Percentiles rank a stretch among this genome's conserved stretches.
Evolutionary conservation across 2,113 vertebrate genomes (phyloP).

Genomic region (Procapra przewalskii): DNA sequence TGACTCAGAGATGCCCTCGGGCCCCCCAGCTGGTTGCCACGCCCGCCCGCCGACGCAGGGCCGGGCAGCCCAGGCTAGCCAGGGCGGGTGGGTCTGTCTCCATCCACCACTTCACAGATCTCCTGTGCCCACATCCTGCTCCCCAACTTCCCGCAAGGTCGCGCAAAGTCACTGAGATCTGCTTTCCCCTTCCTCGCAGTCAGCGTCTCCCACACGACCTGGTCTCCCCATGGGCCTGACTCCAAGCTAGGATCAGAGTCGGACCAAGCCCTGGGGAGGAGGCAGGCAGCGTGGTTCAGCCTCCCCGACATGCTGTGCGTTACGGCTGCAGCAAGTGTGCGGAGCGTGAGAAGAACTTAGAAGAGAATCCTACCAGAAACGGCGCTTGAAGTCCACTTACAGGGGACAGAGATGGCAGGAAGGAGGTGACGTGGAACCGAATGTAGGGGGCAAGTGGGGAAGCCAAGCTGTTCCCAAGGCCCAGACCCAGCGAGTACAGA

Average conservation of each 20-base stretch:
- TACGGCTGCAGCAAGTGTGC: neutral
- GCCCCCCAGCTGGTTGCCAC: neutral
- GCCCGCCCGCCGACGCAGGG: accelerated
- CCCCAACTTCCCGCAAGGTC: no score
- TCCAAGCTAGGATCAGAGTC: neutral
- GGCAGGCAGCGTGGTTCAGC: neutral
- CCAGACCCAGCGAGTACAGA: neutral
- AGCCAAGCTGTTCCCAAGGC: neutral
- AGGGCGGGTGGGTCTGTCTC: neutral
- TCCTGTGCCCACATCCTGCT: neutral
- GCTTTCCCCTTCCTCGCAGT: neutral
- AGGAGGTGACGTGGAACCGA: neutral
- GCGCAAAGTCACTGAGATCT: neutral
- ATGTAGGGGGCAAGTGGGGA: neutral
- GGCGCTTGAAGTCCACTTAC: neutral
- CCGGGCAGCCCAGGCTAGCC: accelerated
- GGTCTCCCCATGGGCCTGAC: neutral
- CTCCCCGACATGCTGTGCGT: neutral
- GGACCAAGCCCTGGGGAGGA: neutral
- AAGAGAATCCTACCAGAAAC: neutral
- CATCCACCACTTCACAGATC: accelerated
- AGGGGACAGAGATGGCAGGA: neutral
- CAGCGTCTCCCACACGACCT: neutral
- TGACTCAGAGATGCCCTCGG: neutral
- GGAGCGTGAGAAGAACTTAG: neutral